A percentile compares a stretch with the other conserved stretches of the same genome.
Evolutionary conservation across 1,140 invertebrate species (phyloP).

Genomic region (Drosophila equinoxialis): DNA sequence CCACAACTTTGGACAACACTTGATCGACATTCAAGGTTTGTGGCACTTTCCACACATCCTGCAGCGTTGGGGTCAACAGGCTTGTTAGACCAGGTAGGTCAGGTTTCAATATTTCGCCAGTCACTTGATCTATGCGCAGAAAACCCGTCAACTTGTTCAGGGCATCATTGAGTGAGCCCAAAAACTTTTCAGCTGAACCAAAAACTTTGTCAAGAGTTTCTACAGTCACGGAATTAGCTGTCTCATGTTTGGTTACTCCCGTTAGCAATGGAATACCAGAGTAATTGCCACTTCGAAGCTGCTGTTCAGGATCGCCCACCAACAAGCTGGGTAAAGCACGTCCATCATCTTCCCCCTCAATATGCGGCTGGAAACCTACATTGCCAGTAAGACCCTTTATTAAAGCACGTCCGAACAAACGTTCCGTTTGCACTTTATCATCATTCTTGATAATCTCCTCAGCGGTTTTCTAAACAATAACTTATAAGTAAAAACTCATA

Average conservation of each 20-base stretch:
- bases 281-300: conserved; percentile 84
- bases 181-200: conserved; percentile 68
- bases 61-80: conserved; percentile 62
- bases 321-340: conserved; percentile 86
- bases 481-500: background rate
- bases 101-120: conserved; percentile 70
- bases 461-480: conserved; percentile 65
- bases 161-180: conserved; percentile 60
- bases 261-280: conserved; percentile 87
- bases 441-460: conserved; percentile 82
- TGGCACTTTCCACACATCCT: conserved; percentile 75
- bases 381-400: conserved; percentile 83
- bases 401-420: conserved; percentile 83
- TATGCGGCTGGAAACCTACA: conserved; percentile 85
- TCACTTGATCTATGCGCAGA: conserved; percentile 67
- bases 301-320: conserved; percentile 84
- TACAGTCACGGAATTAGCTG: conserved; percentile 83
- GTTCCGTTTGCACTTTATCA: conserved; percentile 83
- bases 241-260: conserved; percentile 89
- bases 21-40: conserved; percentile 64
- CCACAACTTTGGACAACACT: conserved; percentile 76
- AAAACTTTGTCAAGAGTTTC: conserved; percentile 65
- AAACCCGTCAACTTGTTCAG: conserved; percentile 62
- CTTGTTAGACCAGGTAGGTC: conserved; percentile 60
- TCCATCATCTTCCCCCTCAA: conserved; percentile 86